Conservation (phyloP, 2,888 invertebrate genomes). For the Slavum lentiscoides region DNA sequence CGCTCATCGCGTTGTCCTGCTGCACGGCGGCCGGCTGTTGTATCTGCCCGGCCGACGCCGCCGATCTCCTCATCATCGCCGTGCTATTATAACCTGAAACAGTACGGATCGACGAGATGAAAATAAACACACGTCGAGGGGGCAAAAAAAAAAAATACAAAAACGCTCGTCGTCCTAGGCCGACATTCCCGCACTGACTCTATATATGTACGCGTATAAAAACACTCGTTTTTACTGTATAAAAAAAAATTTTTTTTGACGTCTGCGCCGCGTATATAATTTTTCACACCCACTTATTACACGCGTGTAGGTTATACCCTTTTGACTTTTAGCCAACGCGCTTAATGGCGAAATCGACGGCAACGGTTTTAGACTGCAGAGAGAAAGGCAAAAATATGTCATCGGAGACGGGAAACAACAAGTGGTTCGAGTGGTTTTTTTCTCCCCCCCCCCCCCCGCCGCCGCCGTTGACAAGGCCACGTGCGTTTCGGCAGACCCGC, state of each 20-base stretch:
- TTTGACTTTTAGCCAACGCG: conserved; percentile 49
- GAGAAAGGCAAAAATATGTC: conserved; percentile 38
- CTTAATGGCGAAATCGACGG: conserved; percentile 27
- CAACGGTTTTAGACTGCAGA: background rate
- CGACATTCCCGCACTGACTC: no score
- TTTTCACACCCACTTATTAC: conserved; percentile 48
- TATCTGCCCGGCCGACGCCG: conserved; percentile 20
- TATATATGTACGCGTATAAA: no score
- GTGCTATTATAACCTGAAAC: conserved; percentile 34
- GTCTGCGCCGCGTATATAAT: background rate
- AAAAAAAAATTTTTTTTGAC: background rate
- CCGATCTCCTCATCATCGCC: conserved; percentile 27
- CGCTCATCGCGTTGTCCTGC: conserved; percentile 27
- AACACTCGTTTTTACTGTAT: no score
- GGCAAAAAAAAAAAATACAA: background rate
- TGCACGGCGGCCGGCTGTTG: conserved; percentile 17
- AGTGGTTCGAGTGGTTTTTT: conserved; percentile 35
- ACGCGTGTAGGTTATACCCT: no score
- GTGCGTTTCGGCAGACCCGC: conserved; percentile 44
- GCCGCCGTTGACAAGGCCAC: conserved; percentile 28
- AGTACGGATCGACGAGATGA: background rate
- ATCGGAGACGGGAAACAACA: conserved; percentile 29
- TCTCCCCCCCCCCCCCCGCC: no score
- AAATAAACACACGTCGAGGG: background rate
- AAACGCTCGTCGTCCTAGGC: background rate